Evolutionary conservation across 1,140 invertebrate genomes (phyloP), one percentile per base, ranked within the genome.

Genomic region (Conus ventricosus): DNA sequence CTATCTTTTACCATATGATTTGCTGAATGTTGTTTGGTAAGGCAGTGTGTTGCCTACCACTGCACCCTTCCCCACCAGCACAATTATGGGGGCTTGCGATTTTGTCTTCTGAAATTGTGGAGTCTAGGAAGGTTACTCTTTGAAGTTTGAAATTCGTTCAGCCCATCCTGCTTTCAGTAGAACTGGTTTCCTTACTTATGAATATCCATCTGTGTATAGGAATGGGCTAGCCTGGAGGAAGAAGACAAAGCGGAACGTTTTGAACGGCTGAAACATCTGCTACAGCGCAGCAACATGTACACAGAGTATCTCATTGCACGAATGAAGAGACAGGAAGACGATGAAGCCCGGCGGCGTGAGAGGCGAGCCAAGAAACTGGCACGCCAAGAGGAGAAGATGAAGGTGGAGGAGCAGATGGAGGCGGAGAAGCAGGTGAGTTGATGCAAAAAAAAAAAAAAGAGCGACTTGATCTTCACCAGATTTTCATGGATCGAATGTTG

Each of bases 241-340:
- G 91, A 92, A 20, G 87, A 90, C 17, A 89, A 90, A 84, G 93
- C 94, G 63, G 89, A 92, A 71, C 63, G 92, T 0, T 95, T 94
- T 89, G 87, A 92, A 53, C 90, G 92, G 60, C 89, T 95, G 7
- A 90, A 94, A 89, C 93, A 91, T 82, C 92, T 95, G 0, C 91
- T 95, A 8, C 93, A 86, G 83, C 94, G 94, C 76, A 94, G 94
- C 90, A 94, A 92, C 83, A 91, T 93, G 91, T 95, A 95, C 88
- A 94, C 94, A n/a, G 88, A 94, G 84, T 95, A 94, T 82, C 91
- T 95, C 5, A 83, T 94, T 2, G 63, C 91, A 20, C 89, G 93
- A 5, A 94, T 94, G 86, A 90, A 93, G 54, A 89, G 88, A 85
- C 93, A 94, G 86, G 90, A 91, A 63, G 90, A 91, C 17, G 92